phyloP scores from a whole-genome alignment of 2,888 invertebrate genomes.

The Monoplex corrugatus region DNA sequence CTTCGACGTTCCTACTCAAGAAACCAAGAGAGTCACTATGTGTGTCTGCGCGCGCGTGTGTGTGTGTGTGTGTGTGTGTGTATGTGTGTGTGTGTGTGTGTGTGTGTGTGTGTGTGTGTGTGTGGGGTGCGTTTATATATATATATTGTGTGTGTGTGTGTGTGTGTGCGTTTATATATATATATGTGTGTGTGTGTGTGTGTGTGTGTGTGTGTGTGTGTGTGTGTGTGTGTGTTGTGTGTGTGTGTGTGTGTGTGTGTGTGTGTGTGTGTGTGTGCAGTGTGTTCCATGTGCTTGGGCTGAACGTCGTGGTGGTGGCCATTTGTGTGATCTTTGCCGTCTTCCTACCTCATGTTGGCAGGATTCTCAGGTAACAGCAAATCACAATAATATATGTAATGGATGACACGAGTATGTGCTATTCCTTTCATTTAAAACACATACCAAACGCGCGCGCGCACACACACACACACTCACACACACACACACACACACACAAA shows the following conservation, averaged over 20 bases:
- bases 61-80: not conserved
- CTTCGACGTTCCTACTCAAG: too few relatives aligned
- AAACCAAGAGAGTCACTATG: too few relatives aligned
- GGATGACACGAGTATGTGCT: too few relatives aligned
- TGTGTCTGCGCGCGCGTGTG: not conserved
- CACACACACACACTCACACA: too few relatives aligned
- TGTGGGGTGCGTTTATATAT: not conserved
- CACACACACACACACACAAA: not conserved
- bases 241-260: not conserved
- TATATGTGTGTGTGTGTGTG: not conserved
- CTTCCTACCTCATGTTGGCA: conserved; percentile 92
- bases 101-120: not conserved
- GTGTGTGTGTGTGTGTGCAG: conserved; percentile 77
- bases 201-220: not conserved
- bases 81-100: not conserved
- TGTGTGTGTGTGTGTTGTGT: not conserved
- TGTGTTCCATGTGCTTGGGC: conserved; percentile 82
- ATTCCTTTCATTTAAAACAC: not conserved
- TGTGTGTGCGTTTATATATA: not conserved
- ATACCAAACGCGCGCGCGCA: not conserved
- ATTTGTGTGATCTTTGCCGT: conserved; percentile 91
- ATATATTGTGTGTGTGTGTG: not conserved
- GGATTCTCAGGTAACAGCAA: conserved; percentile 91
- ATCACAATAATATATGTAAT: too few relatives aligned
- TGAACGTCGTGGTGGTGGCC: conserved; percentile 86